Base-by-base conservation (phyloP, 2,113 vertebrate species). In the Rhipidura dahli region DNA sequence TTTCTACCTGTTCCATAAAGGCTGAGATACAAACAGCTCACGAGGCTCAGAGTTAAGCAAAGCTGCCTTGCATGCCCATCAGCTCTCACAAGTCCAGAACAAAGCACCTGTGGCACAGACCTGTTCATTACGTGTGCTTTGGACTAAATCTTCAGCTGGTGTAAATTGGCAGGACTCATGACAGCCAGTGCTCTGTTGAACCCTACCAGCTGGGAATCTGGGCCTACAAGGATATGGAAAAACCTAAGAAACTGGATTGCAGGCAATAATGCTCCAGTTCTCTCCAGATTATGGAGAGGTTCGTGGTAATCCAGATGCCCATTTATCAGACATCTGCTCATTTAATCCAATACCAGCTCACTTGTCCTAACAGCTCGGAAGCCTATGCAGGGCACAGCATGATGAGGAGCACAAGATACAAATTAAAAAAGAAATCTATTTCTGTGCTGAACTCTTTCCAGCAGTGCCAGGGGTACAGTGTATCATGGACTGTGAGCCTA, bases 261-360 rank as follows among this genome's bases (percentile, higher is more conserved):
- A 84, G 83, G 83, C 86, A 90, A 5, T 76, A 89, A 78, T 4
- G 21, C 57, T 89, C 31, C 73, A 76, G 77, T 61, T 73, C 69
- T 54, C 80, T 82, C 31, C 83, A 90, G 93, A 93, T 83, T 90
- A 81, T 0, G 5, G 44, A 64, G 49, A 75, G 80, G 90, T 81
- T 57, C 57, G 63, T 49, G 75, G 78, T 81, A 91, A 83, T 57
- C 66, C 92, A 80, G 65, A 35, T 91, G 92, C 95, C 91, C 95
- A 89, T 65, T 81, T 78, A 93, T 77, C 87, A 96, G 88, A 78
- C 92, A 95, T 47, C 75, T 87, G 88, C 66, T 70, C 8, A 0
- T 35, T 96, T 83, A 91, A 95, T 92, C 90, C 68, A 69, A 66
- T 75, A 93, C 68, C 81, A 91, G 76, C 71, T 86, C 90, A 82